phyloP scores from a whole-genome alignment of 2,113 vertebrate species.

The Elaphurus davidianus region DNA sequence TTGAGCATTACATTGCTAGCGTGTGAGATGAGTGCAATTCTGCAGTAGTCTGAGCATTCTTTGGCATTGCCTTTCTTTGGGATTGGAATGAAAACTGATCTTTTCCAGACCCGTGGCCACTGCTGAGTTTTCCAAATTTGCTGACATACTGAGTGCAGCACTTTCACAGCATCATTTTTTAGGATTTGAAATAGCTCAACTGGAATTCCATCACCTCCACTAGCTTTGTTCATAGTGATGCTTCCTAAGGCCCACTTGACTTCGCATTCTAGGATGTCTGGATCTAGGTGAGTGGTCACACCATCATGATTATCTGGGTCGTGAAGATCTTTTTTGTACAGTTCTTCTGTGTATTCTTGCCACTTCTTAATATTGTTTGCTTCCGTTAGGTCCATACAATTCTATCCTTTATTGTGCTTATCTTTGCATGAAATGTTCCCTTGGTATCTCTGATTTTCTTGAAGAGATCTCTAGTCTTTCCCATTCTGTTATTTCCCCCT shows the following conservation, averaged over 20 bases:
- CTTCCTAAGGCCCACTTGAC: neutral
- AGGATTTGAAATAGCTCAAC: neutral
- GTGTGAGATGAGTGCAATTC: neutral
- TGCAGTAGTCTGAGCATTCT: neutral
- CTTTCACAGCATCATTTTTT: neutral
- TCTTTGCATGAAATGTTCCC: neutral
- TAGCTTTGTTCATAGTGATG: neutral
- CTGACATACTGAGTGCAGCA: neutral
- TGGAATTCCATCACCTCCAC: neutral
- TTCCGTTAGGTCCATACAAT: neutral
- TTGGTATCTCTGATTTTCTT: neutral
- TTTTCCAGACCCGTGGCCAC: neutral
- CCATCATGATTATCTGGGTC: neutral
- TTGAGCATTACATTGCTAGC: neutral
- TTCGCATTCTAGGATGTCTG: neutral
- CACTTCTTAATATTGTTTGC: neutral
- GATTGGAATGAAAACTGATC: neutral
- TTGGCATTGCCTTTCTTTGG: neutral
- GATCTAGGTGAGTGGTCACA: neutral
- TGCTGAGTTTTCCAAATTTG: neutral
- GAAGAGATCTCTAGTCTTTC: neutral
- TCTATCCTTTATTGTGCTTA: too few species aligned
- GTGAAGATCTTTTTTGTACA: neutral
- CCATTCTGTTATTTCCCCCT: neutral
- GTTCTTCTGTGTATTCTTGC: neutral